Conservation (phyloP, 53 echinoderm and acorn worm species). For the Astropecten irregularis region DNA sequence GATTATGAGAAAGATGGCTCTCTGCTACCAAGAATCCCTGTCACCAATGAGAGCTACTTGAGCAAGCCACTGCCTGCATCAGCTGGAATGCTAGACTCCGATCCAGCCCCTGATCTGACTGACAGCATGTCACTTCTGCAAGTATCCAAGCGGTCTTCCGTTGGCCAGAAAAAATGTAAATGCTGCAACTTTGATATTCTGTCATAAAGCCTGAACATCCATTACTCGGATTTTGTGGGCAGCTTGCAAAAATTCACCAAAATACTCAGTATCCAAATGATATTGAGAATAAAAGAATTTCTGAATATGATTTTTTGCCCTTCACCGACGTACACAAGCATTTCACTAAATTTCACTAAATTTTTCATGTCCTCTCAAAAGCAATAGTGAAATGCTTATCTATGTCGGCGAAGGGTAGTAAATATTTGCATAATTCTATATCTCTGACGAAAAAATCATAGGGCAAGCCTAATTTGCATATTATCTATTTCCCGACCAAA, state of each 20-base stretch:
- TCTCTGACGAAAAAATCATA: too few relatives aligned
- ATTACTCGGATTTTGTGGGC: not conserved
- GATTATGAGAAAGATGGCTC: conserved; percentile 15
- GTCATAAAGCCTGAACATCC: too few relatives aligned
- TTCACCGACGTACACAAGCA: too few relatives aligned
- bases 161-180: conserved; percentile 2
- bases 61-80: conserved; percentile 59
- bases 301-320: too few relatives aligned
- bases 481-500: too few relatives aligned
- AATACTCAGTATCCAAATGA: not conserved
- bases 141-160: not conserved
- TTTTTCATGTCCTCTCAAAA: too few relatives aligned
- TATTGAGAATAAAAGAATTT: too few relatives aligned
- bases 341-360: too few relatives aligned
- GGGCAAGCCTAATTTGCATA: too few relatives aligned
- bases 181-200: not conserved
- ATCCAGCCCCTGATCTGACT: not conserved
- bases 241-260: not conserved
- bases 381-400: too few relatives aligned
- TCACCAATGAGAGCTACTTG: conserved; percentile 48
- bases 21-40: not conserved
- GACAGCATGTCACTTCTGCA: conserved; percentile 8
- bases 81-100: conserved; percentile 34
- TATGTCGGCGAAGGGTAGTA: too few relatives aligned
- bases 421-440: too few relatives aligned